These are phyloP conservation scores for Morpho helenor DNA, from an alignment of 2,888 invertebrate species.

Conservation along the genomic window DNA sequence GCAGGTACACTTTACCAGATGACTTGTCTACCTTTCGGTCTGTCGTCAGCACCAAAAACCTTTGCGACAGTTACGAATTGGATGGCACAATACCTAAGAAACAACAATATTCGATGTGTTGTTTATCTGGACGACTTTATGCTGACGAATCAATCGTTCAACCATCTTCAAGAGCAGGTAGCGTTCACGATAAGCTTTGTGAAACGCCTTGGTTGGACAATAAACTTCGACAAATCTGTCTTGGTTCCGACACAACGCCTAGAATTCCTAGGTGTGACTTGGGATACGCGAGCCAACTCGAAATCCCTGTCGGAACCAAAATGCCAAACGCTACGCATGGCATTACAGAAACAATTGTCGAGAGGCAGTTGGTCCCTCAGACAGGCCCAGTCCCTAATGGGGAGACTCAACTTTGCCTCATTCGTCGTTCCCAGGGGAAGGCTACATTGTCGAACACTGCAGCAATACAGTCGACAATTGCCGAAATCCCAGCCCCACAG, in stretches of 20 bases:
- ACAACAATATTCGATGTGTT: neutral
- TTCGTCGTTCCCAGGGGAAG: constrained; percentile 23
- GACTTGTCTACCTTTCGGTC: constrained; percentile 27
- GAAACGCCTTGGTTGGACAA: too few relatives aligned
- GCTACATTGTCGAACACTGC: neutral
- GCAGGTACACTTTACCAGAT: constrained; percentile 18
- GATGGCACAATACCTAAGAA: constrained; percentile 20
- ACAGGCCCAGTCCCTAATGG: constrained; percentile 24
- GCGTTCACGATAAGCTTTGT: too few relatives aligned
- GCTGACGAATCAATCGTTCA: too few relatives aligned
- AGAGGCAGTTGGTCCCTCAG: constrained; percentile 8
- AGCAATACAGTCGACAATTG: neutral
- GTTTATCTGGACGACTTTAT: too few relatives aligned
- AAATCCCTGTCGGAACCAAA: constrained; percentile 4
- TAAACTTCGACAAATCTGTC: too few relatives aligned
- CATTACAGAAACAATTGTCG: too few relatives aligned
- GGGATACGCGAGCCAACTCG: constrained; percentile 18
- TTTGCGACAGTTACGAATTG: constrained; percentile 26
- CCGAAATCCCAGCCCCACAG: constrained; percentile 6
- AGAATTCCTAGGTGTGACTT: constrained; percentile 18
- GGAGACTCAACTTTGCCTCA: constrained; percentile 25
- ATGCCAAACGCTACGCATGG: too few relatives aligned
- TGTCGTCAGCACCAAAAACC: constrained; percentile 24
- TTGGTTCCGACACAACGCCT: constrained; percentile 1
- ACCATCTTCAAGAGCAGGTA: too few relatives aligned